Evolutionary conservation across 2,113 vertebrate species (phyloP).

Genomic region (Gobiocypris rarus): DNA sequence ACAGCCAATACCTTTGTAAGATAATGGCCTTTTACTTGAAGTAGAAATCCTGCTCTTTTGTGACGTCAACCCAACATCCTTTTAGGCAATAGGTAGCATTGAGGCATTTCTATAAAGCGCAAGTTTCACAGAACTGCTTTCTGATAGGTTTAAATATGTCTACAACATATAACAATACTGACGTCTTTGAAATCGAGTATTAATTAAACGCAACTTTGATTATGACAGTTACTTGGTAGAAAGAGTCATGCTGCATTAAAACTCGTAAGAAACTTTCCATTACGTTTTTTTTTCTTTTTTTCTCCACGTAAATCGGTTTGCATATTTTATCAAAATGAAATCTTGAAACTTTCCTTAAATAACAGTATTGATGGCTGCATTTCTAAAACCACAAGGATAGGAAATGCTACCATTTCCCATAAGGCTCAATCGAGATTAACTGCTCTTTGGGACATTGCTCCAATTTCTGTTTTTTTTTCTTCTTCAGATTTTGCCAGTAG

Average conservation of each 20-base stretch:
- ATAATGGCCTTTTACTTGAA: slow-evolving; percentile 54
- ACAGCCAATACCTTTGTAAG: slow-evolving; percentile 42
- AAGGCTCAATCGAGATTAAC: slow-evolving; percentile 32
- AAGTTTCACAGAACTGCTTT: slow-evolving; percentile 53
- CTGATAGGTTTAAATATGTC: slow-evolving; percentile 37
- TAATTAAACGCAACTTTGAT: slow-evolving; percentile 34
- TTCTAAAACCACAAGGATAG: slow-evolving; percentile 34
- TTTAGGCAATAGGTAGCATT: slow-evolving; percentile 58
- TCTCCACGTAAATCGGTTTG: slow-evolving; percentile 10
- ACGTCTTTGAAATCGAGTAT: slow-evolving; percentile 37
- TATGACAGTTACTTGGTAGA: slow-evolving; percentile 28
- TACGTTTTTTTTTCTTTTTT: not conserved
- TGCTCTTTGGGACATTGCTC: slow-evolving; percentile 50
- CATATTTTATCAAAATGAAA: slow-evolving; percentile 29
- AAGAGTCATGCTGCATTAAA: slow-evolving; percentile 43
- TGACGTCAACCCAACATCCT: slow-evolving; percentile 46
- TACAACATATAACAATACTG: slow-evolving; percentile 46
- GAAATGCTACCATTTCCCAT: slow-evolving; percentile 21
- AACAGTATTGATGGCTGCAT: slow-evolving; percentile 32
- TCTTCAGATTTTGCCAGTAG: slow-evolving; percentile 19
- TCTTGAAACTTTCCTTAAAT: slow-evolving; percentile 33
- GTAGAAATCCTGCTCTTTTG: slow-evolving; percentile 50
- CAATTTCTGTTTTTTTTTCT: slow-evolving; percentile 24
- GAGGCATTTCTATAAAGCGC: slow-evolving; percentile 53
- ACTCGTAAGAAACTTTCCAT: slow-evolving; percentile 33